Evolutionary conservation across 2,797 vertebrate genomes (phyloP), one percentile per base, ranked within the genome.

Genomic region (Hydrophis major): DNA sequence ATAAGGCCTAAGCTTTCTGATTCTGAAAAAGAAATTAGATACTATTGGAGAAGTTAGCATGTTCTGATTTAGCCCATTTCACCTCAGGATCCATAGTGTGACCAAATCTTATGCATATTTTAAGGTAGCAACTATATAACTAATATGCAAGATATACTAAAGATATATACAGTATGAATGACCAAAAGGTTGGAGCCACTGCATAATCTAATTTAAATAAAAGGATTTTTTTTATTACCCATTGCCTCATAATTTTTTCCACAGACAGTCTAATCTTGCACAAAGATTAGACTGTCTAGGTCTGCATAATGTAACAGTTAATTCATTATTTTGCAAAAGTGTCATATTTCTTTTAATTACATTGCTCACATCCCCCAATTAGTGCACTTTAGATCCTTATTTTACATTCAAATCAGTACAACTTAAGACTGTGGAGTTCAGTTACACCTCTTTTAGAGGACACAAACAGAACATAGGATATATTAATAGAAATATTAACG

Each of bases 281-380:
- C n/a, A 69, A 92, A 92, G 32, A 89, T 4, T 37, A 69, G n/a
- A 32, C 13, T 32, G 66, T 59, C 90, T 42, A 91, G 13, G 27
- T 86, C 78, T 92, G 83, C 59, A 88, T 87, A 88, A 88, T n/a
- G 37, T 53, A 92, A 18, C 69, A 83, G 22, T 89, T 83, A 32
- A 69, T 92, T 92, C 91, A 92, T 87, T 92, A 92, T 92, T 92
- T 87, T 92, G 27, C 60, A 37, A 69, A 83, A 83, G 55, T 89
- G 56, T 37, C 87, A 78, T 60, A 89, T 92, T 83, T 42, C 27
- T 74, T n/a, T 22, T 86, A 59, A 92, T 92, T 92, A 92, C 27
- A 42, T 59, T 50, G 66, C 56, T 89, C 91, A 83, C 78, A 60
- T 78, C 28, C 28, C 55, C 37, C 56, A 88, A 69, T 88, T 88